Base-by-base conservation (phyloP, 2,888 invertebrate species). In the Miltochrista miniata region DNA sequence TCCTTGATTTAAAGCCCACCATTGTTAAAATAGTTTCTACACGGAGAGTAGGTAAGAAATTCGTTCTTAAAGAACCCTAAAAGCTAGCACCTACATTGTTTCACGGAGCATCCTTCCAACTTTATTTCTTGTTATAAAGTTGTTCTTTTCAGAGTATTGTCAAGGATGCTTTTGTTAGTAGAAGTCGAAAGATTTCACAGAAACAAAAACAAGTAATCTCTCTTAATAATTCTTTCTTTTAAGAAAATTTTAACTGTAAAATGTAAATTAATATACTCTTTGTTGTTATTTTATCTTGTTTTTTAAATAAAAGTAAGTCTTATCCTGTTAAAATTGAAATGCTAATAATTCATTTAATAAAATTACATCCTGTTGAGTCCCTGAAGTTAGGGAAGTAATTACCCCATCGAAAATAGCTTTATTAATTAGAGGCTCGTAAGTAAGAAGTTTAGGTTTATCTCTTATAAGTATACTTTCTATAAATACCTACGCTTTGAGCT, bases 51-150 rank as follows among this genome's bases (percentile, higher is more conserved):
- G 14, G 18, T 24, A 24, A 24, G 29, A 36, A 38, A 10, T n/a
- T 38, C 10, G 54, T 47, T 45, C 39, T 8, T 52, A 38, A 12
- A 48, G 37, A 51, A 38, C 39, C 18, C n/a, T 49, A 47, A 54
- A 60, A 65, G 35, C 30, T 13, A n/a, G 36, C 48, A 35, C 50
- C 56, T 56, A 35, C 50, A 56, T 56, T 56, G 54, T 65, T 57
- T 52, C 38, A 57, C 36, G 36, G 36, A 50, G 33, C 34, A 47
- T 49, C 45, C 38, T 54, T 50, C 40, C 42, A 64, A 64, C 59
- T 64, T 64, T 52, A 61, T 56, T 61, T 65, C 54, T 59, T 41
- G 47, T 60, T 65, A 54, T 41, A 60, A 65, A 62, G 51, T 58
- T 60, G 44, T 35, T 62, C 51, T 14, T 61, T 54, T 43, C 38